A percentile compares a stretch with the other conserved stretches of the same genome.
phyloP scores from a whole-genome alignment of 1,140 invertebrate species.

The Liolophura sinensis region DNA sequence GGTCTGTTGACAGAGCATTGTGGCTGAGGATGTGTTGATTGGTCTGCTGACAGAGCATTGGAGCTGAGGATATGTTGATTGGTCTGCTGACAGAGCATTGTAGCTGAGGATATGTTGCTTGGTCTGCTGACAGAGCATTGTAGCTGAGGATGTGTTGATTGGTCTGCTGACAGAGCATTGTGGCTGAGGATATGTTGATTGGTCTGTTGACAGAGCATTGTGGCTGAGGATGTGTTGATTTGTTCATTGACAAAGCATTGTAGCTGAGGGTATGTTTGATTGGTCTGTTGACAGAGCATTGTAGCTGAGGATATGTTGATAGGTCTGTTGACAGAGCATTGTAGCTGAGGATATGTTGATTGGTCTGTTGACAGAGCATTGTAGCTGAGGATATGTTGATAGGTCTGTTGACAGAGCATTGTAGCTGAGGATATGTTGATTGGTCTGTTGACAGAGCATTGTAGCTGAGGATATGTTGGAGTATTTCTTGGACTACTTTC shows the following conservation, averaged over 20 bases:
- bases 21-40: slow-evolving; percentile 37
- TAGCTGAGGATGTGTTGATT: slow-evolving; percentile 37
- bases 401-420: slow-evolving; percentile 31
- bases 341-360: slow-evolving; percentile 37
- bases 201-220: slow-evolving; percentile 32
- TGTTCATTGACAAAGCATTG: slow-evolving; percentile 31
- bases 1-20: slow-evolving; percentile 32
- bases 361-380: slow-evolving; percentile 31
- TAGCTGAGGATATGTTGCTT: slow-evolving; percentile 36
- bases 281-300: slow-evolving; percentile 31
- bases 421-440: slow-evolving; percentile 19
- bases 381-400: slow-evolving; percentile 37
- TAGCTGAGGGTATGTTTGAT: slow-evolving; percentile 37
- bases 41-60: slow-evolving; percentile 31
- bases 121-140: slow-evolving; percentile 36
- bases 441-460: slow-evolving; percentile 25
- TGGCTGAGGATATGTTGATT: slow-evolving; percentile 37
- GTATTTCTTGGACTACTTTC: slow-evolving; percentile 36
- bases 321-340: slow-evolving; percentile 31
- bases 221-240: slow-evolving; percentile 37
- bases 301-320: slow-evolving; percentile 37
- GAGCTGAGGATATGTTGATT: slow-evolving; percentile 37
- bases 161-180: slow-evolving; percentile 31
- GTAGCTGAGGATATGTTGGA: slow-evolving; percentile 38
- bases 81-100: slow-evolving; percentile 31